Evolutionary conservation across 2,888 invertebrate genomes (phyloP).

Genomic region (Habroteleia sp.): DNA sequence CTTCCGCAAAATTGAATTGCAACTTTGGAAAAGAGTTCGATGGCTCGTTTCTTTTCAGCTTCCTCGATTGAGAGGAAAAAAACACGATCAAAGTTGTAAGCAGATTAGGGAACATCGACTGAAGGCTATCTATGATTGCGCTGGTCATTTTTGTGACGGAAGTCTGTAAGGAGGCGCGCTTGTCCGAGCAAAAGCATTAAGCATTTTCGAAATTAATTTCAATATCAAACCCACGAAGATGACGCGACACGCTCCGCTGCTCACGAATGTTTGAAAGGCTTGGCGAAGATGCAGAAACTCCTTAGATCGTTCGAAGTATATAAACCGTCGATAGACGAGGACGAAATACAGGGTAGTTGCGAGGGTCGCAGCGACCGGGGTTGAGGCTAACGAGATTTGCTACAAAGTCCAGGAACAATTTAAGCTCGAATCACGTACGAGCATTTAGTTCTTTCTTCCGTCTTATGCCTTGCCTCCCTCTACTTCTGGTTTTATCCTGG

Average conservation of each 20-base stretch:
- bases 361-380: constrained; percentile 47
- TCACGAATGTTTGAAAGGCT: constrained; percentile 77
- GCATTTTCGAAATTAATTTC: too few species aligned
- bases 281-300: constrained; percentile 68
- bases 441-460: constrained; percentile 67
- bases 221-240: constrained; percentile 73
- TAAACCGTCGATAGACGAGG: constrained; percentile 63
- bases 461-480: constrained; percentile 3
- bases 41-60: constrained; percentile 41
- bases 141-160: too few species aligned
- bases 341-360: constrained; percentile 28
- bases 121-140: constrained; percentile 52
- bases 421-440: constrained; percentile 76
- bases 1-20: constrained; percentile 48
- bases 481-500: constrained; percentile 31
- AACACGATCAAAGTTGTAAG: constrained; percentile 58
- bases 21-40: constrained; percentile 46
- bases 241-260: constrained; percentile 71
- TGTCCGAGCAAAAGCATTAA: too few species aligned
- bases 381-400: constrained; percentile 58
- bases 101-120: constrained; percentile 61
- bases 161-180: too few species aligned
- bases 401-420: constrained; percentile 72
- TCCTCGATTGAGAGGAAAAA: constrained; percentile 34
- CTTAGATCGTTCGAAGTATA: constrained; percentile 67